Evolutionary conservation across 2,888 invertebrate species (phyloP), one percentile per base, ranked within the genome.

Genomic region (Oligia strigilis): DNA sequence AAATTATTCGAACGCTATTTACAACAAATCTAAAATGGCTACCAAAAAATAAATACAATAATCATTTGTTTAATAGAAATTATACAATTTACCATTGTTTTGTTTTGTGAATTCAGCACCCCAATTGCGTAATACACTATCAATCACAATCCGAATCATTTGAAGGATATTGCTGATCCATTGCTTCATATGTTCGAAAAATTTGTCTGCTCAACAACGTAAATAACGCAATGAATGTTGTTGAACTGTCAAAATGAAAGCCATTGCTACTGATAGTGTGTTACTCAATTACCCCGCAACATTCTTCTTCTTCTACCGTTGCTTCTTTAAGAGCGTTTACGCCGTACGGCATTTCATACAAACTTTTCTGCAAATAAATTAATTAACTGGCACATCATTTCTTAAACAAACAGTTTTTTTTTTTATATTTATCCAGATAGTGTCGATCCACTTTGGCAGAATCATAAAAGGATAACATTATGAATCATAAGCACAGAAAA

Each of bases 1-100:
- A 58, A 58, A 75, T 52, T 66, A 66, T 46, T 66, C 11, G 8
- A 74, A 80, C 75, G 36, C 4, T 6, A 36, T 52, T 81, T 13
- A 82, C 36, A 82, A 82, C 19, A 67, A 79, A 72, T 72, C 40
- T 58, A 71, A 58, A 1, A 58, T 58, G 43, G 14, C 49, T 72
- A 43, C 40, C 11, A 9, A 72, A 3, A 58, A 71, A 58, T 29
- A 40, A 19, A 29, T 4, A 65, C 13, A 43, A 23, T 6, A 40
- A 49, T 80, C 2, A 23, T 13, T 52, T 14, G 6, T 36, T 36
- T 29, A 19, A 73, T 11, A 19, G 36, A 40, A 65, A 65, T 19
- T 40, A 65, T 9, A 40, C 4, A 65, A 36, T 65, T 36, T 9
- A 4, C 19, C 9, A 9, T 36, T 36, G 29, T 64, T 17, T 64